phyloP scores from a whole-genome alignment of 2,888 invertebrate genomes.

The Prosapia bicincta region DNA sequence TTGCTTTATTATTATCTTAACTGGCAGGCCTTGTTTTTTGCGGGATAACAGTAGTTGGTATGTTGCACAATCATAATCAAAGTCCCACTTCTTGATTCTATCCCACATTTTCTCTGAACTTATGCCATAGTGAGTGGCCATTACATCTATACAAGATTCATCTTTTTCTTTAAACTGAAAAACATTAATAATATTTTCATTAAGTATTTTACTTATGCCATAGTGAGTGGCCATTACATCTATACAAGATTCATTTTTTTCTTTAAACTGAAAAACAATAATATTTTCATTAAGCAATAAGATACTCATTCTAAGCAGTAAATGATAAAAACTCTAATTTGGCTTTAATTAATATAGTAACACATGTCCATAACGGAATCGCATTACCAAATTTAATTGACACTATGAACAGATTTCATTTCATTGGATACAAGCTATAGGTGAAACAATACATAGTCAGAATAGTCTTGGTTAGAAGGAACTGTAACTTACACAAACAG shows the following conservation, averaged over 20 bases:
- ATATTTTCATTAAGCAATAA: too few relatives aligned
- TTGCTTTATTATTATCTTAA: constrained; percentile 40
- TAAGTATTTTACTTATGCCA: constrained; percentile 35
- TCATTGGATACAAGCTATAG: too few relatives aligned
- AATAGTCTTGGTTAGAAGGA: too few relatives aligned
- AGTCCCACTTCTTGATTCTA: constrained; percentile 54
- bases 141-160: constrained; percentile 54
- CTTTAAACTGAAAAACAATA: constrained; percentile 29
- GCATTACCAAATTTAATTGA: too few relatives aligned
- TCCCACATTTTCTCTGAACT: constrained; percentile 49
- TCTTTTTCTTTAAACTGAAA: constrained; percentile 44
- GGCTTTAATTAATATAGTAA: too few relatives aligned
- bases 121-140: constrained; percentile 48
- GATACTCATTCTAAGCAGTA: too few relatives aligned
- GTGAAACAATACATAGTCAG: too few relatives aligned
- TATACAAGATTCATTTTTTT: constrained; percentile 55
- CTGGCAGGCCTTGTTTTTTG: constrained; percentile 55
- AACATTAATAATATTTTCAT: not conserved
- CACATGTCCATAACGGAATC: too few relatives aligned
- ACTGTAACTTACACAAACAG: too few relatives aligned
- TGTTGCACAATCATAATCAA: constrained; percentile 69
- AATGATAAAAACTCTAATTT: too few relatives aligned
- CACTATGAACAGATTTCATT: too few relatives aligned
- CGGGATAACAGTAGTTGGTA: constrained; percentile 63
- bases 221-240: constrained; percentile 52